A percentile compares a stretch with the other conserved stretches of the same genome.
These are phyloP conservation scores for Nematostella vectensis DNA, from an alignment of 92 coral and sea anemone species.

Conservation along the genomic window DNA sequence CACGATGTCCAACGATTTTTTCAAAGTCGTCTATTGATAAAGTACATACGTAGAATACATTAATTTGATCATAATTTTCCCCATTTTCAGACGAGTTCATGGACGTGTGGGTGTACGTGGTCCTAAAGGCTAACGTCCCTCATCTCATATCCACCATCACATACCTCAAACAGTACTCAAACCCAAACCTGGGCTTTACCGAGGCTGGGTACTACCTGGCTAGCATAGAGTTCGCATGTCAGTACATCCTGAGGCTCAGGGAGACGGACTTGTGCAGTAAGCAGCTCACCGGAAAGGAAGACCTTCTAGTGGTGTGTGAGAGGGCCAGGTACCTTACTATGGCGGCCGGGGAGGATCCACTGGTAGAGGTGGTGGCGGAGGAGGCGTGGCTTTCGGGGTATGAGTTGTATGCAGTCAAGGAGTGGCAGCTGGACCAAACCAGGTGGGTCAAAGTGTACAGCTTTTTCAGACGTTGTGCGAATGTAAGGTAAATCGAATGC, in stretches of 20 bases:
- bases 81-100: conserved; percentile 70
- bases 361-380: conserved; percentile 47
- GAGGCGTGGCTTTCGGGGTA: conserved; percentile 59
- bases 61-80: too few species aligned
- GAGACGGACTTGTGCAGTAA: conserved; percentile 73
- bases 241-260: conserved; percentile 49
- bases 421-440: conserved; percentile 66
- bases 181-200: conserved; percentile 66
- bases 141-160: conserved; percentile 48
- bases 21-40: too few species aligned
- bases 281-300: too few species aligned
- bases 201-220: conserved; percentile 81
- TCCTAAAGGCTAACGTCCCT: conserved; percentile 62
- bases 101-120: conserved; percentile 84
- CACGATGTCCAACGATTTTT: too few species aligned
- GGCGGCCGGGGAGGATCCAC: conserved; percentile 30
- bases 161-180: conserved; percentile 57
- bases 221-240: conserved; percentile 77
- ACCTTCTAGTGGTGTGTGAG: conserved; percentile 64
- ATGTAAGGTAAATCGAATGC: too few species aligned
- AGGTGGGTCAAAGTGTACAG: conserved; percentile 35
- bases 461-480: background rate
- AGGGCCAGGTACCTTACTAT: conserved; percentile 29
- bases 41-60: too few species aligned
- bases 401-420: conserved; percentile 64